These are phyloP conservation scores for Platycercus adscitus DNA, from an alignment of 2,113 vertebrate genomes.

Conservation along the genomic window DNA sequence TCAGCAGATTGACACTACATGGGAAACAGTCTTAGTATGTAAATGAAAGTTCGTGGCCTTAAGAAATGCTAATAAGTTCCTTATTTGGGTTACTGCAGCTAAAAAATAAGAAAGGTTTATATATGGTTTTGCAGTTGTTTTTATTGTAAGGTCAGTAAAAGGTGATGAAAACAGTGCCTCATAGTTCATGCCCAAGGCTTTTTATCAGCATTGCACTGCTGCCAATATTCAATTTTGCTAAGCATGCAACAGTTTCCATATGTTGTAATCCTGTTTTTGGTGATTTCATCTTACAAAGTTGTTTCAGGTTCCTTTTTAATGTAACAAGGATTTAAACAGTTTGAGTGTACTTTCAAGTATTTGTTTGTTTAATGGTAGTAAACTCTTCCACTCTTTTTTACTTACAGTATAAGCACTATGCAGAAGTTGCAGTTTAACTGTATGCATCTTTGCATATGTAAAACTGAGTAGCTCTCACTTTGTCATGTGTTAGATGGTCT, in stretches of 20 bases:
- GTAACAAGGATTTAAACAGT: background rate
- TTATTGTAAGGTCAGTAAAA: background rate
- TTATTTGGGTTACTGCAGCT: background rate
- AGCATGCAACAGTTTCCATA: background rate
- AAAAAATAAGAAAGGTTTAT: background rate
- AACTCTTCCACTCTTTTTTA: background rate
- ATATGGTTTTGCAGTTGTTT: background rate
- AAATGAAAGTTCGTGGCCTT: slow-evolving; percentile 18
- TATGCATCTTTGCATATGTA: fast-evolving
- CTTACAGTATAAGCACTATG: background rate
- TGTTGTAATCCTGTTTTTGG: background rate
- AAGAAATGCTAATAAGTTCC: background rate
- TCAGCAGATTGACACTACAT: background rate
- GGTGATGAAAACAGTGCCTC: background rate
- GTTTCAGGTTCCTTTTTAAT: background rate
- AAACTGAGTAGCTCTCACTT: background rate
- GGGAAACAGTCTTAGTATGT: background rate
- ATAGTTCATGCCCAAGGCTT: background rate
- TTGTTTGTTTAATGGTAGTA: background rate
- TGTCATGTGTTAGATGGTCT: background rate
- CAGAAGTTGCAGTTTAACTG: background rate
- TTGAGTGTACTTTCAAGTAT: background rate
- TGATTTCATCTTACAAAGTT: background rate
- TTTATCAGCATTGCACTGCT: background rate
- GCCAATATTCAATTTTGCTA: background rate